Evolutionary conservation across 2,888 invertebrate species (phyloP).

Genomic region (Cylindroiulus punctatus): DNA sequence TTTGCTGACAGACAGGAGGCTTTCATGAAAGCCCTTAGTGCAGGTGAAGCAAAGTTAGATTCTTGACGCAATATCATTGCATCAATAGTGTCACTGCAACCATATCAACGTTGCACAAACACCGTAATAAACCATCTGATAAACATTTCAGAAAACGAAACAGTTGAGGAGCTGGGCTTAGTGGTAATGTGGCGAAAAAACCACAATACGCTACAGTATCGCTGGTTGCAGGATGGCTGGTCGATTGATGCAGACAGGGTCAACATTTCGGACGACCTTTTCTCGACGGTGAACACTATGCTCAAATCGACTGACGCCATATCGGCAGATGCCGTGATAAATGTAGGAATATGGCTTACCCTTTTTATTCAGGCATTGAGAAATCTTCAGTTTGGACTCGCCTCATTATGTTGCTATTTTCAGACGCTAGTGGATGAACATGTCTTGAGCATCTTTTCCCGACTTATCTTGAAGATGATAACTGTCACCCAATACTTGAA

Average conservation of each 20-base stretch:
- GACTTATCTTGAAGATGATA: conserved; percentile 74
- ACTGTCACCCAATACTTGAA: conserved; percentile 77
- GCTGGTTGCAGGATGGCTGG: conserved; percentile 82
- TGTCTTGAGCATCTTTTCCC: conserved; percentile 77
- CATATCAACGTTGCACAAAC: neutral
- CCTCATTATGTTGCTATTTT: conserved; percentile 58
- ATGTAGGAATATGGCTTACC: conserved; percentile 68
- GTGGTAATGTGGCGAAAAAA: conserved; percentile 92
- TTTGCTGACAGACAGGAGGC: conserved; percentile 82
- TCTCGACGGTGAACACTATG: conserved; percentile 77
- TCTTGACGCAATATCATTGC: neutral
- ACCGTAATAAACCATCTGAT: neutral
- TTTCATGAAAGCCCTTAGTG: conserved; percentile 78
- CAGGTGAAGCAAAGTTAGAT: neutral
- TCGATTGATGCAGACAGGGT: conserved; percentile 61
- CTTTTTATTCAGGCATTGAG: neutral
- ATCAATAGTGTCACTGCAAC: neutral
- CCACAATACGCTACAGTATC: conserved; percentile 85
- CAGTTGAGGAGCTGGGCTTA: conserved; percentile 76
- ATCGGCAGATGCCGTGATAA: conserved; percentile 80
- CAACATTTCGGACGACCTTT: conserved; percentile 71
- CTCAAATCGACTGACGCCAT: conserved; percentile 79
- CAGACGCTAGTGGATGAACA: conserved; percentile 83
- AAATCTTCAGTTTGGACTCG: neutral
- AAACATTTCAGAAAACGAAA: conserved; percentile 63